Evolutionary conservation across 2,888 invertebrate species (phyloP).

Genomic region (Taphrorychus bicolor): DNA sequence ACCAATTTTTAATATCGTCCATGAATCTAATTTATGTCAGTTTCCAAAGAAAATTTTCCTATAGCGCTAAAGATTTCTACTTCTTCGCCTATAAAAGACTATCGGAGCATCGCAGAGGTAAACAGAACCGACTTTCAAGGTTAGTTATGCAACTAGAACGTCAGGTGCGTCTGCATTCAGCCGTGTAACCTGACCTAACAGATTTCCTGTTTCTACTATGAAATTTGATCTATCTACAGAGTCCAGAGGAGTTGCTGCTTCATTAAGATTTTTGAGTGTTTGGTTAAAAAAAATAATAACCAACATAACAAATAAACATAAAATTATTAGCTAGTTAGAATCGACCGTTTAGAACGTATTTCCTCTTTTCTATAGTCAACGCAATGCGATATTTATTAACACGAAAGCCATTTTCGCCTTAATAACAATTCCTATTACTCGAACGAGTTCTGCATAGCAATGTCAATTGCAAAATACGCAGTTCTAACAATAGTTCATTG

Average conservation of each 20-base stretch:
- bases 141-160: conserved; percentile 1
- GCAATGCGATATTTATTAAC: neutral
- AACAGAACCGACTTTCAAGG: conserved; percentile 1
- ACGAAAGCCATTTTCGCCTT: neutral
- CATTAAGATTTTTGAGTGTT: too few relatives aligned
- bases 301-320: too few relatives aligned
- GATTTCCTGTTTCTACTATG: neutral
- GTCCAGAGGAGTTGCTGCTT: too few relatives aligned
- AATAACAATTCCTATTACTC: neutral
- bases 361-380: neutral
- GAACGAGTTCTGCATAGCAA: neutral
- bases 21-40: neutral
- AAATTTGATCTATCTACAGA: too few relatives aligned
- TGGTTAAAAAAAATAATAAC: too few relatives aligned
- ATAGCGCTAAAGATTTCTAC: too few relatives aligned
- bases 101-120: neutral
- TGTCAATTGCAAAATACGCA: conserved; percentile 1
- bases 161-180: conserved; percentile 1
- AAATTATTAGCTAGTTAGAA: neutral
- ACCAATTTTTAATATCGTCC: neutral
- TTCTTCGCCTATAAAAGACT: neutral
- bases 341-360: neutral
- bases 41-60: too few relatives aligned
- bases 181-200: neutral
- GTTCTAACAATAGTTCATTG: neutral